phyloP scores from a whole-genome alignment of 2,888 invertebrate species.

The Cosmia trapezina region DNA sequence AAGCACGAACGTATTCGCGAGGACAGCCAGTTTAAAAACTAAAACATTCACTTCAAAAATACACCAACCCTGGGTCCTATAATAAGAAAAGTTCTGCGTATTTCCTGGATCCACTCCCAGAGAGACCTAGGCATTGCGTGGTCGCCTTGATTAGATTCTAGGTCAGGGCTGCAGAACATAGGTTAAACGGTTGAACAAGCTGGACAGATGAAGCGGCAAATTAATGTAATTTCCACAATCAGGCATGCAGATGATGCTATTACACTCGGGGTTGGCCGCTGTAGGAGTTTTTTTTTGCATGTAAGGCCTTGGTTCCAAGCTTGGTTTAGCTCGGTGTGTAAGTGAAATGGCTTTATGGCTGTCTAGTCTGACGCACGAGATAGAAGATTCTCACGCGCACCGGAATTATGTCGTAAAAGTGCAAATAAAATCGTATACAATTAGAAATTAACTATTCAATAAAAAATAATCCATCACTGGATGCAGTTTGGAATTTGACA shows the following conservation, averaged over 20 bases:
- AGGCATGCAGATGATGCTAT: conserved; percentile 10
- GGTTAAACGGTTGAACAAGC: conserved; percentile 9
- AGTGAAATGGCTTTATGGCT: too few relatives aligned
- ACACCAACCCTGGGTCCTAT: neutral
- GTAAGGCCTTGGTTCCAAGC: too few relatives aligned
- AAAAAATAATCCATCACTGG: too few relatives aligned
- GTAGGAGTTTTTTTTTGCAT: conserved; percentile 5
- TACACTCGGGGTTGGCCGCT: neutral
- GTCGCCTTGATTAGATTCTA: conserved; percentile 24
- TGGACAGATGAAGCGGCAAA: conserved; percentile 24
- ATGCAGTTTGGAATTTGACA: too few relatives aligned
- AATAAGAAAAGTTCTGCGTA: conserved; percentile 15
- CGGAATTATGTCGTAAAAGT: too few relatives aligned
- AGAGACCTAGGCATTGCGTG: conserved; percentile 20
- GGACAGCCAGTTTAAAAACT: neutral
- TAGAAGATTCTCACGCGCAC: too few relatives aligned
- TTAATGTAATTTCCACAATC: conserved; percentile 38
- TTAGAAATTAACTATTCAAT: too few relatives aligned
- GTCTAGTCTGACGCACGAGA: too few relatives aligned
- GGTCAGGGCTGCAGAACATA: conserved; percentile 11
- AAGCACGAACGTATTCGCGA: neutral
- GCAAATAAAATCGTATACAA: too few relatives aligned
- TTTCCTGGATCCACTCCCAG: neutral
- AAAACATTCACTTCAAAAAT: neutral
- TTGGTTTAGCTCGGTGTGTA: too few relatives aligned